phyloP scores from a whole-genome alignment of 2,797 vertebrate species.

The Brachyrhaphis roseni region DNA sequence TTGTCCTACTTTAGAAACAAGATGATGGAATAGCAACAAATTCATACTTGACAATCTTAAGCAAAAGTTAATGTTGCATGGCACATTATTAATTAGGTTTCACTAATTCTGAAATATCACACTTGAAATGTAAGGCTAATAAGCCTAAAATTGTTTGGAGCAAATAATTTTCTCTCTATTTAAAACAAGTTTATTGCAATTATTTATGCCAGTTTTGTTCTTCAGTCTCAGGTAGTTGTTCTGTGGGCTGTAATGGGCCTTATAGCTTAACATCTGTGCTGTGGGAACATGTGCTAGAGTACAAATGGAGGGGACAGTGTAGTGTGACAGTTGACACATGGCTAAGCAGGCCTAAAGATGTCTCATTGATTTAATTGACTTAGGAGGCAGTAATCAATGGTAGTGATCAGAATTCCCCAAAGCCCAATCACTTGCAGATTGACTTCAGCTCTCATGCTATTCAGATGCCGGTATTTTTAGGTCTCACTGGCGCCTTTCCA shows the following conservation, averaged over 20 bases:
- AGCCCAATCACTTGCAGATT: slow-evolving; percentile 71
- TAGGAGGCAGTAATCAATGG: slow-evolving; percentile 75
- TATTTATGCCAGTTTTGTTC: slow-evolving; percentile 21
- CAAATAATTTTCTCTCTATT: background rate
- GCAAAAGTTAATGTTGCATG: background rate
- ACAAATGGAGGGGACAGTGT: slow-evolving; percentile 64
- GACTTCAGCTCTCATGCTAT: slow-evolving; percentile 54
- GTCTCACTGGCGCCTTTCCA: slow-evolving; percentile 22
- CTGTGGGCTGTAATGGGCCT: slow-evolving; percentile 24
- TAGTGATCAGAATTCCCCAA: slow-evolving; percentile 79
- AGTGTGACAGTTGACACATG: slow-evolving; percentile 75
- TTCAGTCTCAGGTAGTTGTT: slow-evolving; percentile 52
- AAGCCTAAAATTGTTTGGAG: background rate
- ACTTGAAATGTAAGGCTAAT: background rate
- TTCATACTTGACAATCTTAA: background rate
- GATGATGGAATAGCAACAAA: background rate
- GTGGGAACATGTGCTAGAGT: slow-evolving; percentile 54
- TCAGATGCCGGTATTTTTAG: slow-evolving; percentile 63
- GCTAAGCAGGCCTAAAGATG: slow-evolving; percentile 78
- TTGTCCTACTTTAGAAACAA: background rate
- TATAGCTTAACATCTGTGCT: slow-evolving; percentile 67
- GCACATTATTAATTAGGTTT: background rate
- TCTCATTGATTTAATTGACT: slow-evolving; percentile 81
- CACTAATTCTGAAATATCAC: slow-evolving; percentile 7
- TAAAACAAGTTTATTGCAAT: slow-evolving; percentile 3